Conservation (phyloP, 2,113 vertebrate species). For the Channa argus region DNA sequence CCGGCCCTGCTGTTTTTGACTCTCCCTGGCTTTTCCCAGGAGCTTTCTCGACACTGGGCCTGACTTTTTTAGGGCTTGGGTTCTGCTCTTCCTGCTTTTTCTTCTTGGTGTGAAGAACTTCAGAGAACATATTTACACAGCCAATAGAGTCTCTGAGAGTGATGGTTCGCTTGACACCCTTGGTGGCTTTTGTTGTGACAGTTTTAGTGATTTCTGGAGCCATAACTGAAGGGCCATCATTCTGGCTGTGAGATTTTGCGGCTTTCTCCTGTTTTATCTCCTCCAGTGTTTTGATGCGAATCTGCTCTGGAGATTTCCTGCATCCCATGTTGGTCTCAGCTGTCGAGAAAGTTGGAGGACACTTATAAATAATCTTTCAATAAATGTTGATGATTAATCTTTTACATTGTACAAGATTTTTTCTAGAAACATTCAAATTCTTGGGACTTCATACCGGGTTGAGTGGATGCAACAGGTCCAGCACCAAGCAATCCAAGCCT, state of each 20-base stretch:
- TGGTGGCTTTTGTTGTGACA: constrained; percentile 48
- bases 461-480: constrained; percentile 55
- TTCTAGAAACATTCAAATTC: no score
- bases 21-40: constrained; percentile 17
- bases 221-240: not conserved
- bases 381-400: not conserved
- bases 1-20: not conserved
- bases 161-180: constrained; percentile 39
- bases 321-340: constrained; percentile 67
- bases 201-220: constrained; percentile 47
- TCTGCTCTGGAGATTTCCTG: constrained; percentile 77
- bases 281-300: constrained; percentile 92
- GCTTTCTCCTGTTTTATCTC: constrained; percentile 93
- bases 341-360: constrained; percentile 8
- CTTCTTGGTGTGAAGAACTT: constrained; percentile 86
- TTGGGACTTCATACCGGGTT: constrained; percentile 72
- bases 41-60: constrained; percentile 14
- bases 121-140: constrained; percentile 83
- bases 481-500: constrained; percentile 84
- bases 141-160: constrained; percentile 44
- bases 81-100: constrained; percentile 78
- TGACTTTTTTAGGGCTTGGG: constrained; percentile 13
- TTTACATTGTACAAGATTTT: not conserved
- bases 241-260: constrained; percentile 74
- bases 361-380: not conserved